Evolutionary conservation across 2,797 vertebrate species (phyloP), one percentile per base, ranked within the genome.

Genomic region (Coranthus polyacanthus): DNA sequence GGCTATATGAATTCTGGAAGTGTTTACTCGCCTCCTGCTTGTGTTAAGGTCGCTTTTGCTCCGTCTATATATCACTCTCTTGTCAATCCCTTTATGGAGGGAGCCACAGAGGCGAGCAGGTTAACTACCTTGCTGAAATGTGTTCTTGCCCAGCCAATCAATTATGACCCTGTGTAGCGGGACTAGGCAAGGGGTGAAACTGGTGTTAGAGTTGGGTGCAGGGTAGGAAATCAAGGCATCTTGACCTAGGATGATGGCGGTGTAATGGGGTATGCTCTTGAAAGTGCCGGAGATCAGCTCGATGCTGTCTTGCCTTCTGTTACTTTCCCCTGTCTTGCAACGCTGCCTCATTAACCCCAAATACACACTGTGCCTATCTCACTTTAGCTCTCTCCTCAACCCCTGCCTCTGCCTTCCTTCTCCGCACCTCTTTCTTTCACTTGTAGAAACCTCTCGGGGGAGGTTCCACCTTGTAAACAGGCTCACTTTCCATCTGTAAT

Each of bases 281-380:
- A 74, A 79, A 65, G 55, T 17, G 7, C 24, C 21, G 61, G 38
- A 46, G 65, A 74, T 72, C 70, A 63, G 75, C 79, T 75, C 46
- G 6, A 43, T 34, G 7, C 43, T 5, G 69, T 59, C 79, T 64
- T 50, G 52, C 73, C 65, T 81, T 57, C 72, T 75, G 71, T 56
- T 65, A 38, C 74, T 62, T 74, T 15, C 50, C 58, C 38, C 44
- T 43, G 53, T 69, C 75, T 72, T 61, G 26, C 61, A 0, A 12
- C 52, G 2, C 52, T 50, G 78, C 82, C 75, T 90, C 87, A 86
- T 88, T 87, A 89, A 87, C 70, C 78, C 62, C 44, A 74, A 73
- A 83, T 42, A 62, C 68, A 72, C 54, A 32, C 32, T 44, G 61
- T 58, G 52, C 75, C 58, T 67, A 7, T 36, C 50, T 79, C 66